Percentiles rank a stretch among this genome's conserved stretches.
These are phyloP conservation scores for Actenoides lindsayi DNA, from an alignment of 2,113 vertebrate genomes.

Conservation along the genomic window DNA sequence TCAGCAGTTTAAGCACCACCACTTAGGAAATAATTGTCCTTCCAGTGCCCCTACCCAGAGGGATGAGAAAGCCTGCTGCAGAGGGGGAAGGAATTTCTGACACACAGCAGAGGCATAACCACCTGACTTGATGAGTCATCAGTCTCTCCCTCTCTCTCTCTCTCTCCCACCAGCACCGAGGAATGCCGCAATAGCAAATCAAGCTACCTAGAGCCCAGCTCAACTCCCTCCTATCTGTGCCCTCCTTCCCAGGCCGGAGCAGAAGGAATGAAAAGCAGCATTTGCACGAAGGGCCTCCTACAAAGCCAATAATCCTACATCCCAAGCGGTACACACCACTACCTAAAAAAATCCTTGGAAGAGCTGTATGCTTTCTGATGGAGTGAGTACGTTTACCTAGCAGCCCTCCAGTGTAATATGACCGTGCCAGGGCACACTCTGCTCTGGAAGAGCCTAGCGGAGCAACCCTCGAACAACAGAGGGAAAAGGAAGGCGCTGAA, in stretches of 20 bases:
- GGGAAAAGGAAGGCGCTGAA: background rate
- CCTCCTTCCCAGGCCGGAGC: rapidly evolving
- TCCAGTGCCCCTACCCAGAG: background rate
- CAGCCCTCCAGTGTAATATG: background rate
- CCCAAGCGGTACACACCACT: background rate
- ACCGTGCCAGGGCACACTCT: background rate
- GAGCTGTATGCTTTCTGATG: background rate
- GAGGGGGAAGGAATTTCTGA: constrained; percentile 56
- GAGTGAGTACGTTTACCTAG: rapidly evolving
- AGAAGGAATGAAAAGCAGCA: background rate
- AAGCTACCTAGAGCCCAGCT: background rate
- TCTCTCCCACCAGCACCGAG: constrained; percentile 18
- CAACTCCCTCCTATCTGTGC: background rate
- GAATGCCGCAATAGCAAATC: constrained; percentile 64
- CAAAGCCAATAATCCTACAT: background rate
- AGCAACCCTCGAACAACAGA: background rate
- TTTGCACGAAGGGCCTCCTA: background rate
- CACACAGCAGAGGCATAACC: constrained; percentile 54
- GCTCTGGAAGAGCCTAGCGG: background rate
- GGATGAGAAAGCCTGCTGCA: constrained; percentile 40
- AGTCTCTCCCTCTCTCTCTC: background rate
- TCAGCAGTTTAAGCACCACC: background rate
- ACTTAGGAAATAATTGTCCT: background rate
- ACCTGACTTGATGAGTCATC: constrained; percentile 76
- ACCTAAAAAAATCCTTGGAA: background rate